phyloP scores from a whole-genome alignment of 2,888 invertebrate genomes.

The Drosophila prolongata region DNA sequence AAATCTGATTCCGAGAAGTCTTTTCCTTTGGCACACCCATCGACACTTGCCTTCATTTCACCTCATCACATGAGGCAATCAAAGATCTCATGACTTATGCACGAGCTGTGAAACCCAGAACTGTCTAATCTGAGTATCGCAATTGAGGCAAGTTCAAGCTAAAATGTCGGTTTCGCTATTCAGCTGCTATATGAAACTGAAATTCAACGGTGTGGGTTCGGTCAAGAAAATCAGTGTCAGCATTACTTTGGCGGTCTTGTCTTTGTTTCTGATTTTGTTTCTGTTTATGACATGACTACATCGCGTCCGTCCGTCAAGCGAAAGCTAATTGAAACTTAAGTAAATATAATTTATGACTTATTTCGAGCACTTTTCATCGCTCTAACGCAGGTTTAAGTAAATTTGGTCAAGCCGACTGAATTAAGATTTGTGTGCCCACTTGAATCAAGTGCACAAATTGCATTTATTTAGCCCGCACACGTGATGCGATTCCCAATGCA shows the following conservation, averaged over 20 bases:
- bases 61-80: conserved; percentile 24
- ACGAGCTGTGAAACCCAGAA: conserved; percentile 14
- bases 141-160: conserved; percentile 69
- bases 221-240: conserved; percentile 50
- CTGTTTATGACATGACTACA: conserved; percentile 19
- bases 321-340: conserved; percentile 58
- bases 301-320: conserved; percentile 21
- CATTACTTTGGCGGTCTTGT: conserved; percentile 30
- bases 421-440: conserved; percentile 71
- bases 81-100: conserved; percentile 31
- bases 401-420: conserved; percentile 54
- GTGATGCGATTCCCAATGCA: conserved; percentile 52
- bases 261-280: conserved; percentile 50
- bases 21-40: background rate
- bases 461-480: conserved; percentile 62
- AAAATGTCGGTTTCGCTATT: conserved; percentile 19
- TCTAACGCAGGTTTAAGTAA: conserved; percentile 57
- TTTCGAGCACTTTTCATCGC: conserved; percentile 25
- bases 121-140: conserved; percentile 37
- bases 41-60: conserved; percentile 20
- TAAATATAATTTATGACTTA: conserved; percentile 76
- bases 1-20: conserved; percentile 5
- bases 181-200: conserved; percentile 4
- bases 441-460: conserved; percentile 69
- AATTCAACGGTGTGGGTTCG: conserved; percentile 13